A percentile compares a stretch with the other conserved stretches of the same genome.
phyloP scores from a whole-genome alignment of 2,113 vertebrate species.

The Rhinopithecus roxellana region DNA sequence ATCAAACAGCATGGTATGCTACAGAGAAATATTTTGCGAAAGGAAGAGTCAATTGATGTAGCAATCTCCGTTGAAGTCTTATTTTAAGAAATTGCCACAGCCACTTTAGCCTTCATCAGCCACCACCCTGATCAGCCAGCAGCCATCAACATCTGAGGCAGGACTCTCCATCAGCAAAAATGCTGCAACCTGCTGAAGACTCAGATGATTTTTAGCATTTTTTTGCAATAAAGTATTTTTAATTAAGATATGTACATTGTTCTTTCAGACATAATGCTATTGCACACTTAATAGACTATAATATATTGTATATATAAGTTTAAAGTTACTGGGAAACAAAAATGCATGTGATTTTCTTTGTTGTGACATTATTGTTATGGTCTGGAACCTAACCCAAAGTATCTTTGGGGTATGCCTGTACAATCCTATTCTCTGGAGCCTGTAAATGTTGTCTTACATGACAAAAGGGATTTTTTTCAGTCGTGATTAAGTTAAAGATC shows the following conservation, averaged over 20 bases:
- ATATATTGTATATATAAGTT: background rate
- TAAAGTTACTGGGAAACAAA: background rate
- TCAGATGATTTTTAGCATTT: background rate
- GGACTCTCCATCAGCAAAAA: background rate
- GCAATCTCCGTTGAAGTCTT: background rate
- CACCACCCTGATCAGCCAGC: background rate
- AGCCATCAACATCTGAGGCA: background rate
- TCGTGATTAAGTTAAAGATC: background rate
- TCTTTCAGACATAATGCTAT: background rate
- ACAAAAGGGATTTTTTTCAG: background rate
- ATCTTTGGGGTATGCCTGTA: background rate
- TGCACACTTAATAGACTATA: background rate
- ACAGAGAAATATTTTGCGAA: background rate
- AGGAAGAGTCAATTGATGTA: background rate
- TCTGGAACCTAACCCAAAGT: background rate
- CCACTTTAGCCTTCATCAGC: background rate
- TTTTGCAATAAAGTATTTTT: background rate
- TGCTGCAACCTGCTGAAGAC: background rate
- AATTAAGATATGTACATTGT: background rate
- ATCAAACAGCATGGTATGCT: background rate
- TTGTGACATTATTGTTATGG: background rate
- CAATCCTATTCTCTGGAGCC: background rate
- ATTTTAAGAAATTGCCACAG: background rate
- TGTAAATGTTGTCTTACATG: background rate
- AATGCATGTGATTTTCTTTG: background rate